Evolutionary conservation across 2,888 invertebrate species (phyloP), one percentile per base, ranked within the genome.

Genomic region (Lycia hirtaria): DNA sequence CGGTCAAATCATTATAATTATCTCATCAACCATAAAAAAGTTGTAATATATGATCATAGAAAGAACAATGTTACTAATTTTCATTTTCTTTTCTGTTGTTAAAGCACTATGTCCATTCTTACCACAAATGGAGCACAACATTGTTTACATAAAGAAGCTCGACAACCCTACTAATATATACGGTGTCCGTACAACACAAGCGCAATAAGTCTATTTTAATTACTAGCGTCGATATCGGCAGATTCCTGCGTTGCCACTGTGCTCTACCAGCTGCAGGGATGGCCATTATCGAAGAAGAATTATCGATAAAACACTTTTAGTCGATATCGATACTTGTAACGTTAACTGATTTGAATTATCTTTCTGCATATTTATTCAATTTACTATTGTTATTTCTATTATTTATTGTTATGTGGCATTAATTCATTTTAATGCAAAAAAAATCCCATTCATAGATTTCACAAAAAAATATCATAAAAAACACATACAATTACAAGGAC

Each of bases 161-260:
- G 57, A 48, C 57, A 58, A 30, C 57, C 57, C 52, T 58, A 43
- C 30, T 58, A 58, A 58, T 56, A 41, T 45, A 52, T 57, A 62
- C 60, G 45, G 49, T 64, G 71, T 73, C 68, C 65, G 71, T 64
- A 68, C 70, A 79, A 75, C 72, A 72, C 76, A 78, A 73, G 78
- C 82, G 86, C 88, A 88, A 88, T 89, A 89, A 88, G 88, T 91
- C 91, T 87, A 87, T 89, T 91, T 91, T 92, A 91, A 92, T 92
- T 92, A 91, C 89, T 79, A 77, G 76, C 80, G 76, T 85, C 89
- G 88, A 90, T 91, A 91, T 91, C 88, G 85, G 83, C 83, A 86
- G 89, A 91, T 90, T 88, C 91, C 85, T 83, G 88, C 86, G 90
- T 91, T 91, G 83, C 85, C 85, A 88, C 88, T 75, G 84, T 83